Evolutionary conservation across 2,888 invertebrate genomes (phyloP), one percentile per base, ranked within the genome.

Genomic region (Argyresthia goedartella): DNA sequence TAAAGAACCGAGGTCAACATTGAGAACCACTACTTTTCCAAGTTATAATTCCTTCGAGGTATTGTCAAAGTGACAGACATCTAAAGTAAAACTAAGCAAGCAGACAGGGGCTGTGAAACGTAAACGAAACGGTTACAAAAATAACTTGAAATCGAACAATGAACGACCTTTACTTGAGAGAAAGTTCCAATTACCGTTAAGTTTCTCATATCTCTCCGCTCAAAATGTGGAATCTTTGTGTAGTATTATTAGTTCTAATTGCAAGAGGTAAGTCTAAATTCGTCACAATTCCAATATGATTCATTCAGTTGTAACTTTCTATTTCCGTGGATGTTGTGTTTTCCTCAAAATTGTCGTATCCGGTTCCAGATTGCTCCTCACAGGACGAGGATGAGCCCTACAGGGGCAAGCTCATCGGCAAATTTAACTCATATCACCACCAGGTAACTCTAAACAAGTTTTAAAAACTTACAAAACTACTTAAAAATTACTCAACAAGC

Each of bases 381-480:
- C 84, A 88, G 60, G 92, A 93, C 51, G 91, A 92, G 45, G 91
- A 91, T 41, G 93, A 92, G 0, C 92, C 92, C 6, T 95, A 95
- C 69, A 89, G 87, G 55, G 96, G 96, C 49, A 94, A 93, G 76
- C 91, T 90, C 61, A 82, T 97, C 53, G 96, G 96, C 7, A 94
- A 93, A 77, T 80, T 97, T 46, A 96, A 96, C 77, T 93, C 96
- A 0, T 96, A 96, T 70, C 95, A 96, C 75, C 96, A 97, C 73
- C 95, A 90, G 81, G 89, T 88, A 65, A 57, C 54, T 49, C 8
- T 43, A 39, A 39, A 15, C 51, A 25, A 25, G 25, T 25, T 25
- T 25, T n/a, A n/a, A n/a, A 25, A 4, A 25, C 25, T 25, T 25
- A 25, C 10, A n/a, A 39, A 41, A 16, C 16, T 45, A 15, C 14